phyloP scores from a whole-genome alignment of 2,113 vertebrate genomes.

The Dascyllus trimaculatus region DNA sequence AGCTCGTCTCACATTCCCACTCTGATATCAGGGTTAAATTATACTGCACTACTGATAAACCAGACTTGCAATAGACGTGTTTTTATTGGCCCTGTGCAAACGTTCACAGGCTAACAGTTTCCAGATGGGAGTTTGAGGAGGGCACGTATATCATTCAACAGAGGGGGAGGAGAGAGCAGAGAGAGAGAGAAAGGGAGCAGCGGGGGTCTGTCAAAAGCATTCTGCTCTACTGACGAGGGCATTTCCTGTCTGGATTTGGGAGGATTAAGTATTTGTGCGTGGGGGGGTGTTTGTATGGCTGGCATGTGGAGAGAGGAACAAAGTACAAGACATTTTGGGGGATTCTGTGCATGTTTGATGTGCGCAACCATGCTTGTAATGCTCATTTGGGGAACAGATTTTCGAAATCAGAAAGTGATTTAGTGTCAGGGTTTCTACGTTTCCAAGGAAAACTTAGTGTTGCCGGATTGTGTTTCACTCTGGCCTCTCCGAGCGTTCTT shows the following conservation, averaged over 20 bases:
- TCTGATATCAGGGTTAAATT: slow-evolving; percentile 6
- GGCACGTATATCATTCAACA: slow-evolving; percentile 65
- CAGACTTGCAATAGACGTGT: slow-evolving; percentile 38
- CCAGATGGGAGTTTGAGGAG: slow-evolving; percentile 76
- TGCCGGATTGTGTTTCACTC: not conserved
- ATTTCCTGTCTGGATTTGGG: slow-evolving; percentile 81
- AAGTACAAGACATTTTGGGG: slow-evolving; percentile 13
- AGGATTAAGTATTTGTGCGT: slow-evolving; percentile 70
- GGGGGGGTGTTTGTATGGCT: slow-evolving; percentile 47
- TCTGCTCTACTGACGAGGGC: slow-evolving; percentile 79
- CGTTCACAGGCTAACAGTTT: slow-evolving; percentile 74
- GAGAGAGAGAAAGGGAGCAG: slow-evolving; percentile 41
- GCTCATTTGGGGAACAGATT: not conserved
- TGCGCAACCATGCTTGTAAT: not conserved
- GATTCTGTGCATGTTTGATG: slow-evolving; percentile 25
- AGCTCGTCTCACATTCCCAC: not conserved
- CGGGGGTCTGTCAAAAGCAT: slow-evolving; percentile 75
- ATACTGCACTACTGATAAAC: slow-evolving; percentile 43
- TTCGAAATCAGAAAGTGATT: not conserved
- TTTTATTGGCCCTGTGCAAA: slow-evolving; percentile 70
- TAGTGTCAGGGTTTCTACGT: not conserved
- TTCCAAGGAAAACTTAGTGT: not conserved
- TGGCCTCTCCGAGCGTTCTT: not conserved
- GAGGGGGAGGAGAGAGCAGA: slow-evolving; percentile 28
- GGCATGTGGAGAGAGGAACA: slow-evolving; percentile 42